Conservation (phyloP, 1,140 invertebrate genomes). For the Meteorus sp. region DNA sequence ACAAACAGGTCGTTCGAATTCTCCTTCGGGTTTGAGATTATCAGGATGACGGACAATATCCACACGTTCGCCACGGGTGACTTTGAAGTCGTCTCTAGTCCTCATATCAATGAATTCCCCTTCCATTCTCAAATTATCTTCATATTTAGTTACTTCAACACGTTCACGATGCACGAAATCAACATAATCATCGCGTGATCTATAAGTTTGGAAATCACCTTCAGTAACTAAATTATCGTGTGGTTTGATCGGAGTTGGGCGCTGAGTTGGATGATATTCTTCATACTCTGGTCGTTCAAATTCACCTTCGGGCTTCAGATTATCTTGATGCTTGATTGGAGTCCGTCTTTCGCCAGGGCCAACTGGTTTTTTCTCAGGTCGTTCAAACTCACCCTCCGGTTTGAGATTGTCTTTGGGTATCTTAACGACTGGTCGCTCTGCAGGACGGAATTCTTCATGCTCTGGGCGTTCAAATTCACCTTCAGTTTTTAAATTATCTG, state of each 20-base stretch:
- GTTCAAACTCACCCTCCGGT: constrained; percentile 62
- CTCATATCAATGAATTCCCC: constrained; percentile 52
- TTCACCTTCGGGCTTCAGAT: constrained; percentile 62
- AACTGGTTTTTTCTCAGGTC: constrained; percentile 53
- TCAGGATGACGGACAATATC: constrained; percentile 60
- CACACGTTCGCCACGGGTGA: constrained; percentile 60
- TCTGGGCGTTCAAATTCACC: constrained; percentile 57
- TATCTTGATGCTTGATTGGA: constrained; percentile 54
- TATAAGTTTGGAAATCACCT: constrained; percentile 59
- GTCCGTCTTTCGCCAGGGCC: constrained; percentile 48
- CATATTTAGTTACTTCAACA: constrained; percentile 52
- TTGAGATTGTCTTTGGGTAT: constrained; percentile 62
- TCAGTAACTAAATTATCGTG: constrained; percentile 61
- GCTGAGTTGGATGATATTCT: constrained; percentile 40
- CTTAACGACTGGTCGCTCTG: constrained; percentile 58
- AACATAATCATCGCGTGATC: constrained; percentile 50
- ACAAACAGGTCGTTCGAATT: constrained; percentile 53
- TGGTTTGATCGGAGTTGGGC: constrained; percentile 45
- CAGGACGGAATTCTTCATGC: constrained; percentile 58
- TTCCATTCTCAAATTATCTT: constrained; percentile 62
- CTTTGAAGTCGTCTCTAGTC: constrained; percentile 47
- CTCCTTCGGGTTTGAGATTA: constrained; percentile 59
- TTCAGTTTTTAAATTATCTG: constrained; percentile 64
- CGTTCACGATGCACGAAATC: constrained; percentile 60
- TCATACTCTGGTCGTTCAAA: constrained; percentile 60